Evolutionary conservation across 2,797 vertebrate species (phyloP).

Genomic region (Thalassophryne amazonica): DNA sequence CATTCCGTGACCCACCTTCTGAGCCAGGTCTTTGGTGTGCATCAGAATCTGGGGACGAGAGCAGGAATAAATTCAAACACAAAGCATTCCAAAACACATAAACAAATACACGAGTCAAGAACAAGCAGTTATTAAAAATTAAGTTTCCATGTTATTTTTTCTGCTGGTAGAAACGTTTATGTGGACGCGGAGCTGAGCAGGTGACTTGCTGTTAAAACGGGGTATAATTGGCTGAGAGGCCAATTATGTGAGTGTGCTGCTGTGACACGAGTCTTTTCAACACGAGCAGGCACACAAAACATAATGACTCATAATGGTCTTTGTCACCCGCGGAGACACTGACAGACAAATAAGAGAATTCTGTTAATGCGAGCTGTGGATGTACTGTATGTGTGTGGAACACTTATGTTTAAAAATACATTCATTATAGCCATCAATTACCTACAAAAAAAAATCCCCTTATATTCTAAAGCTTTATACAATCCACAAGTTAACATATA

Average conservation of each 20-base stretch:
- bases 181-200: slow-evolving; percentile 86
- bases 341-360: slow-evolving; percentile 62
- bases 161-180: slow-evolving; percentile 16
- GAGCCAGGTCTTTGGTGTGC: slow-evolving; percentile 98
- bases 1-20: slow-evolving; percentile 84
- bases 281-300: slow-evolving; percentile 77
- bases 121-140: slow-evolving; percentile 93
- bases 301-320: slow-evolving; percentile 97
- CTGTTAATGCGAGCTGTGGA: slow-evolving; percentile 53
- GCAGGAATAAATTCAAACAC: slow-evolving; percentile 10
- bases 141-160: slow-evolving; percentile 36
- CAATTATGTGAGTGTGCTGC: slow-evolving; percentile 93
- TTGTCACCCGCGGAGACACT: slow-evolving; percentile 85
- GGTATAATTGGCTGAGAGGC: slow-evolving; percentile 99
- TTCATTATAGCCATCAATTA: no score
- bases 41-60: slow-evolving; percentile 89
- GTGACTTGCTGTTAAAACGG: slow-evolving; percentile 94
- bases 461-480: no score
- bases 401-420: no score
- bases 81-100: slow-evolving; percentile 17
- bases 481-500: no score
- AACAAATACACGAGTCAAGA: slow-evolving; percentile 50
- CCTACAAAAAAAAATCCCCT: no score
- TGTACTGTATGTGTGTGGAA: slow-evolving; percentile 15
- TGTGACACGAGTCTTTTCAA: slow-evolving; percentile 92